Evolutionary conservation across 2,797 vertebrate genomes (phyloP).

Genomic region (Oryzias sinensis): DNA sequence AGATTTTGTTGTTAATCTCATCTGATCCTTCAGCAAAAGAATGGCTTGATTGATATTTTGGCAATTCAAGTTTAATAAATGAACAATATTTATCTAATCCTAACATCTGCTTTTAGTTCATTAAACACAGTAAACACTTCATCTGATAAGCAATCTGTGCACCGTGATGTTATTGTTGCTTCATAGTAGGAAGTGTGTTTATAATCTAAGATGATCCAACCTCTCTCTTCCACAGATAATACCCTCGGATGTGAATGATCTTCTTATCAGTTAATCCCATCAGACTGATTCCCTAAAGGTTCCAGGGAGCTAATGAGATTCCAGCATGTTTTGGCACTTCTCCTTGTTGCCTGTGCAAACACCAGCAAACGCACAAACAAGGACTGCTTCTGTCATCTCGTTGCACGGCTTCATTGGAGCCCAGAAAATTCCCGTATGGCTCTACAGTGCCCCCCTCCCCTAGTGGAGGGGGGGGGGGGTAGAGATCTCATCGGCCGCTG

Average conservation of each 20-base stretch:
- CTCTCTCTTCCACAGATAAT: constrained; percentile 54
- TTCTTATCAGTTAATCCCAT: constrained; percentile 64
- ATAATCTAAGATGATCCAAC: constrained; percentile 48
- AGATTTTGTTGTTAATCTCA: too few relatives aligned
- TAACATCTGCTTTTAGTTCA: constrained; percentile 18
- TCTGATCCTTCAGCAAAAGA: too few relatives aligned
- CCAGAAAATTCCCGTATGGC: constrained; percentile 40
- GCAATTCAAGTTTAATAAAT: too few relatives aligned
- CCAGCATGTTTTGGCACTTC: constrained; percentile 52
- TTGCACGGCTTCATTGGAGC: constrained; percentile 27
- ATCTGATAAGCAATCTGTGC: constrained; percentile 20
- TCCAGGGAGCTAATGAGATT: constrained; percentile 42
- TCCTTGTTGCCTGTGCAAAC: constrained; percentile 34
- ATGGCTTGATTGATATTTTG: too few relatives aligned
- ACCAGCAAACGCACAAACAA: constrained; percentile 8
- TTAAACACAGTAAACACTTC: constrained; percentile 15
- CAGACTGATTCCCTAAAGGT: constrained; percentile 54
- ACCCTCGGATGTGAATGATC: constrained; percentile 59
- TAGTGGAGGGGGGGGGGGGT: constrained; percentile 25
- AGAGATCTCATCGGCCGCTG: constrained; percentile 58
- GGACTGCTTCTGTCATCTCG: constrained; percentile 27
- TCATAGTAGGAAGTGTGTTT: constrained; percentile 28
- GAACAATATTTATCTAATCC: constrained; percentile 13
- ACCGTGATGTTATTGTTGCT: constrained; percentile 37
- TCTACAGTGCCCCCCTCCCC: constrained; percentile 37